phyloP scores from a whole-genome alignment of 1,140 invertebrate genomes.

The Atta texana region DNA sequence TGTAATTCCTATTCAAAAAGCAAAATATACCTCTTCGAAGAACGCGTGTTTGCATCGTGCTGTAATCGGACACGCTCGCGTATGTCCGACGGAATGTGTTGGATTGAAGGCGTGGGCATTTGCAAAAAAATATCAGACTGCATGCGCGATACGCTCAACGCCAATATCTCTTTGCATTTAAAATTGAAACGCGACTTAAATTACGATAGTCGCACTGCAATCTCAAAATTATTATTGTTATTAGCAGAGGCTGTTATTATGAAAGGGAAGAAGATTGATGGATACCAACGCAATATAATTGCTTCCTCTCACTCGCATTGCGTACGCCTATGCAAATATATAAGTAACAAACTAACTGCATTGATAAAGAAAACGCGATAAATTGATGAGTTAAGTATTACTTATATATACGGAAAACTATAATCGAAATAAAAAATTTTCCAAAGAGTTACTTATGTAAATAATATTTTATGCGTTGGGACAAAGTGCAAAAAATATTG shows the following conservation, averaged over 20 bases:
- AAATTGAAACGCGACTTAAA: neutral
- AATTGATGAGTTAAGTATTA: constrained; percentile 5
- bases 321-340: neutral
- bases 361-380: neutral
- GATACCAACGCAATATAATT: neutral
- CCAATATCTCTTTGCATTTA: neutral
- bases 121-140: neutral
- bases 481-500: neutral
- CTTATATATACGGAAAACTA: neutral
- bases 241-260: neutral
- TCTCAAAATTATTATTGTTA: constrained; percentile 1
- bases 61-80: constrained; percentile 10
- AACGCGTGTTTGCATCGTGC: constrained; percentile 43
- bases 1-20: constrained; percentile 43
- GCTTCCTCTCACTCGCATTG: neutral
- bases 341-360: neutral
- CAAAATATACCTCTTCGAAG: constrained; percentile 44
- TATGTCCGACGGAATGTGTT: constrained; percentile 55
- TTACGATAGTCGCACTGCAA: neutral
- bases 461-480: neutral
- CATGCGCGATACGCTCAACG: neutral
- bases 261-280: neutral
- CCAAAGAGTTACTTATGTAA: neutral
- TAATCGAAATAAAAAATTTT: neutral
- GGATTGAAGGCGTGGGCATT: neutral